Base-by-base conservation (phyloP, 1,140 invertebrate genomes). In the Gonatopus flavifemur region DNA sequence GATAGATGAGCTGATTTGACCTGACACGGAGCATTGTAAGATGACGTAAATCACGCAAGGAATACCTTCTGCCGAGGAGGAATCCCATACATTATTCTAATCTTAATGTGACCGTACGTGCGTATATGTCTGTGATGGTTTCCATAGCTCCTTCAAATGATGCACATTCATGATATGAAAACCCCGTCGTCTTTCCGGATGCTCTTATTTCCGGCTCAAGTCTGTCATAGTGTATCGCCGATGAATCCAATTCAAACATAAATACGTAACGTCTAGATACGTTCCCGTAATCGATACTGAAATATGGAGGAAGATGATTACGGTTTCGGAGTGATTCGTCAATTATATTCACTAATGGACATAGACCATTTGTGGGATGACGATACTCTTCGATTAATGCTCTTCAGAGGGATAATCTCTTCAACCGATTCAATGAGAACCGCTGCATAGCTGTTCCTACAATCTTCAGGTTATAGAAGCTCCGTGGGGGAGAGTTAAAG, bases 41-140 rank as follows among this genome's bases (percentile, higher is more conserved):
- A 74, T 66, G 71, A 64, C 59, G 71, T 78, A 77, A 76, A 77
- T 77, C 74, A 76, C 63, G 56, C 59, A 70, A 64, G 60, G 64
- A 68, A 65, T 64, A 65, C 59, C 59, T 60, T n/a, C n/a, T 55
- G 57, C 57, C 57, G 62, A 52, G 69, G 67, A 67, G 63, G 60
- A 68, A 59, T 53, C 55, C 47, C 67, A 68, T 77, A 78, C 69
- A 76, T 78, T 76, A 77, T 65, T 65, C 69, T 46, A 59, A 54
- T 67, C 65, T 64, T 72, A 70, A 73, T 70, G 72, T 59, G 69
- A 51, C 54, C 65, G 72, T 76, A 77, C 76, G 76, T 77, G 76
- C 74, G 68, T 75, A 65, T 70, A 73, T 67, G 63, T 65, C 59
- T 67, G n/a, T 47, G 65, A 69, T 63, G 62, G 62, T 62, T 64